phyloP scores from a whole-genome alignment of 2,888 invertebrate species.

The Philereme transversata region DNA sequence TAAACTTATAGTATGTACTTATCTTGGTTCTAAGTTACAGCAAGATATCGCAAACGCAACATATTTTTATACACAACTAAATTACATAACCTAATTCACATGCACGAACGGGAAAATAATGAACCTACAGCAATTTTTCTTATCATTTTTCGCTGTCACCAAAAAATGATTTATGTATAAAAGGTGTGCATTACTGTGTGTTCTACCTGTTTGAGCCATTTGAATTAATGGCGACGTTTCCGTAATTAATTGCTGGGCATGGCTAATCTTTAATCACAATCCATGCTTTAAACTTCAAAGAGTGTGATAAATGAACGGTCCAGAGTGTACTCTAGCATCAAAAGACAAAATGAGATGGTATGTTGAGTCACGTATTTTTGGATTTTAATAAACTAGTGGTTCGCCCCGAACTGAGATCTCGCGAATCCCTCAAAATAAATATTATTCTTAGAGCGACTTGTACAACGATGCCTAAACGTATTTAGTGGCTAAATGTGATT shows the following conservation, averaged over 20 bases:
- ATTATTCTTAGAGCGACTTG: no score
- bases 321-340: neutral
- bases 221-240: constrained; percentile 55
- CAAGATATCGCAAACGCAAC: no score
- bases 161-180: constrained; percentile 32
- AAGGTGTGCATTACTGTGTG: constrained; percentile 32
- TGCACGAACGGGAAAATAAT: constrained; percentile 2
- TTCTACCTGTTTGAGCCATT: constrained; percentile 46
- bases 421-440: no score
- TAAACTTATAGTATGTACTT: no score
- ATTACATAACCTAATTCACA: constrained; percentile 3
- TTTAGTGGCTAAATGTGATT: no score
- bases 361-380: no score
- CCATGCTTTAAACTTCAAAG: constrained; percentile 33
- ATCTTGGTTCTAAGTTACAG: no score
- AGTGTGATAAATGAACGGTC: constrained; percentile 15
- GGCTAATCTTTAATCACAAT: constrained; percentile 48
- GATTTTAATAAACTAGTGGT: no score
- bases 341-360: neutral
- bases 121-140: constrained; percentile 19
- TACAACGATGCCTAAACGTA: no score
- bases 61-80: neutral
- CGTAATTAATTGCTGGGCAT: constrained; percentile 57
- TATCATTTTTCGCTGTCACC: constrained; percentile 30
- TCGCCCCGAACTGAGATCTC: no score